A percentile compares a stretch with the other conserved stretches of the same genome.
phyloP scores from a whole-genome alignment of 2,888 invertebrate species.

The Plagiodera versicolora region DNA sequence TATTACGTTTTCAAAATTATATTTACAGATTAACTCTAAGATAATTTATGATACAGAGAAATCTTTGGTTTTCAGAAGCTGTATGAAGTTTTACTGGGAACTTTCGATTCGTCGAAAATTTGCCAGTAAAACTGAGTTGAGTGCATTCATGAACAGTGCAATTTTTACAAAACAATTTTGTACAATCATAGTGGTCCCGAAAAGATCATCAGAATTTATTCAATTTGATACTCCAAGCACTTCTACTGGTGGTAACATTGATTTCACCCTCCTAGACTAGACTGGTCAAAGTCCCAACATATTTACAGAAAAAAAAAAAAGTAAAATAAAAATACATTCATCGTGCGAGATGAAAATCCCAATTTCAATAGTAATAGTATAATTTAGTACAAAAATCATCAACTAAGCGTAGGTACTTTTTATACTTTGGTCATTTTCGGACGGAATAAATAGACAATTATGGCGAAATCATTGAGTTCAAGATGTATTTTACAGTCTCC shows the following conservation, averaged over 20 bases:
- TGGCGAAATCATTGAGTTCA: slow-evolving; percentile 31
- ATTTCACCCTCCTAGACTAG: slow-evolving; percentile 19
- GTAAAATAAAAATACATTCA: too few species aligned
- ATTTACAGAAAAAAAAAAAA: slow-evolving; percentile 21
- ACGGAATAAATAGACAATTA: slow-evolving; percentile 32
- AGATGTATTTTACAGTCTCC: slow-evolving; percentile 26
- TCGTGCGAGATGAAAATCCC: too few species aligned
- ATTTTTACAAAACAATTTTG: slow-evolving; percentile 34
- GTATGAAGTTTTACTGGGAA: slow-evolving; percentile 54
- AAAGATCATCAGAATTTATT: background rate
- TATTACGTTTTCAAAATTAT: slow-evolving; percentile 32
- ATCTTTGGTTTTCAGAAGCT: slow-evolving; percentile 55
- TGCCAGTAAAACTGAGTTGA: slow-evolving; percentile 49
- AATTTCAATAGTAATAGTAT: background rate
- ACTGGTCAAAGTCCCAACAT: slow-evolving; percentile 27
- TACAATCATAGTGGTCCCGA: slow-evolving; percentile 21
- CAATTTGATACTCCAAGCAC: slow-evolving; percentile 9
- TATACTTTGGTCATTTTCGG: slow-evolving; percentile 39
- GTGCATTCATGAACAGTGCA: slow-evolving; percentile 50
- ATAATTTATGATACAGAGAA: slow-evolving; percentile 24
- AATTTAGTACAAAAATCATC: slow-evolving; percentile 16
- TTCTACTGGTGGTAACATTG: slow-evolving; percentile 12
- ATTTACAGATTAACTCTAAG: slow-evolving; percentile 25
- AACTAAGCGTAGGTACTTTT: slow-evolving; percentile 34
- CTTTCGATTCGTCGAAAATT: slow-evolving; percentile 38